Evolutionary conservation across 2,888 invertebrate genomes (phyloP).

Genomic region (Drosophila formosana): DNA sequence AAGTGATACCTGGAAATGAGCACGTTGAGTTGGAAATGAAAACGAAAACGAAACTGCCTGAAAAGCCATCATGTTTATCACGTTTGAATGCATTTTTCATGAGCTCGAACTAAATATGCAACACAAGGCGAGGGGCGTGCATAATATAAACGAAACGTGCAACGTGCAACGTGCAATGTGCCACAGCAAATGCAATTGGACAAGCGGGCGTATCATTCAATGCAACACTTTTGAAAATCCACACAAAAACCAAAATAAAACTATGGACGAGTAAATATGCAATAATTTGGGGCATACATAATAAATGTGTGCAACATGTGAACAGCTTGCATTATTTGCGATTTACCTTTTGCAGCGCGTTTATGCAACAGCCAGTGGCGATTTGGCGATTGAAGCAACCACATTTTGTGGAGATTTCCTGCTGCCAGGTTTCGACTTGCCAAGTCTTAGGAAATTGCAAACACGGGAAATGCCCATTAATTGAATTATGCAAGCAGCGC

Average conservation of each 20-base stretch:
- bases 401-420: constrained; percentile 55
- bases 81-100: constrained; percentile 55
- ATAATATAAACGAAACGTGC: constrained; percentile 33
- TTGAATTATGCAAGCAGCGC: constrained; percentile 71
- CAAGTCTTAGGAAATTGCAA: constrained; percentile 52
- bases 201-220: constrained; percentile 42
- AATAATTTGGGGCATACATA: constrained; percentile 31
- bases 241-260: constrained; percentile 1
- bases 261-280: constrained; percentile 37
- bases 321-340: constrained; percentile 22
- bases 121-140: constrained; percentile 32
- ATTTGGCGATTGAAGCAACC: constrained; percentile 18
- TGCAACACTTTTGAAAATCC: constrained; percentile 43
- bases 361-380: constrained; percentile 51
- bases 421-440: constrained; percentile 18
- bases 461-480: constrained; percentile 73
- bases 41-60: constrained; percentile 34
- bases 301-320: constrained; percentile 5
- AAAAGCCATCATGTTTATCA: constrained; percentile 35
- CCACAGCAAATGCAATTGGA: constrained; percentile 19
- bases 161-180: constrained; percentile 13
- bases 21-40: constrained; percentile 10
- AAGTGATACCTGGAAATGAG: constrained; percentile 23
- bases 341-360: constrained; percentile 20
- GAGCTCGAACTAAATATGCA: constrained; percentile 49